Conservation (phyloP, 2,888 invertebrate species). For the Mongoloraphidia duomilia region DNA sequence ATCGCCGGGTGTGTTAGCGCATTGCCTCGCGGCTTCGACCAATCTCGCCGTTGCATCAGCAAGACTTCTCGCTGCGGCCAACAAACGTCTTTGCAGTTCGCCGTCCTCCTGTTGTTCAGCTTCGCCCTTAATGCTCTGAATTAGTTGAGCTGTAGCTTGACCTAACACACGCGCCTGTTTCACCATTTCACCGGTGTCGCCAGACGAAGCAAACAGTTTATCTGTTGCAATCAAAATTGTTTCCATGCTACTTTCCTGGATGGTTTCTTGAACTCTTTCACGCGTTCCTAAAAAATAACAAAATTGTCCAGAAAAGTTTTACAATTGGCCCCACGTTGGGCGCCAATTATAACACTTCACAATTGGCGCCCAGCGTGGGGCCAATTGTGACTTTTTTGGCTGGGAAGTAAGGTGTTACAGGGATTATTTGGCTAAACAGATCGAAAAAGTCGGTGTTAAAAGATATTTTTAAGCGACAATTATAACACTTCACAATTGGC, state of each 20-base stretch:
- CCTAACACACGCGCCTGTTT: slow-evolving; percentile 81
- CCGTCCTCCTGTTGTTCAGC: slow-evolving; percentile 79
- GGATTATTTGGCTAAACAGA: too few relatives aligned
- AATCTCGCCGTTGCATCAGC: slow-evolving; percentile 95
- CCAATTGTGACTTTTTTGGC: too few relatives aligned
- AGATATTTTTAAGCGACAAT: too few relatives aligned
- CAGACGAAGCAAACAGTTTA: slow-evolving; percentile 67
- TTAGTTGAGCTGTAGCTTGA: slow-evolving; percentile 86
- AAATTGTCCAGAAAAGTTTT: not conserved
- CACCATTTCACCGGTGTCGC: slow-evolving; percentile 88
- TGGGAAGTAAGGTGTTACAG: too few relatives aligned
- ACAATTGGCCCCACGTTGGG: not conserved
- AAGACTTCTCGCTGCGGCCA: slow-evolving; percentile 86
- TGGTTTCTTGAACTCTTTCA: slow-evolving; percentile 45
- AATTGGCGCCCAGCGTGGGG: too few relatives aligned
- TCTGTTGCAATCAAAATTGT: slow-evolving; percentile 83
- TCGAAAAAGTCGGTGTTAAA: too few relatives aligned
- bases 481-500: too few relatives aligned
- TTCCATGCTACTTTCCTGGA: slow-evolving; percentile 72
- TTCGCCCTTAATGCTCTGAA: slow-evolving; percentile 89
- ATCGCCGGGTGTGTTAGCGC: slow-evolving; percentile 75
- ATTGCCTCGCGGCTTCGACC: slow-evolving; percentile 91
- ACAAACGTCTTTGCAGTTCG: slow-evolving; percentile 73
- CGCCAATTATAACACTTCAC: too few relatives aligned
- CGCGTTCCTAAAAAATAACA: slow-evolving; percentile 32